Conservation (phyloP, 1,140 invertebrate species). For the Drosophila eugracilis region DNA sequence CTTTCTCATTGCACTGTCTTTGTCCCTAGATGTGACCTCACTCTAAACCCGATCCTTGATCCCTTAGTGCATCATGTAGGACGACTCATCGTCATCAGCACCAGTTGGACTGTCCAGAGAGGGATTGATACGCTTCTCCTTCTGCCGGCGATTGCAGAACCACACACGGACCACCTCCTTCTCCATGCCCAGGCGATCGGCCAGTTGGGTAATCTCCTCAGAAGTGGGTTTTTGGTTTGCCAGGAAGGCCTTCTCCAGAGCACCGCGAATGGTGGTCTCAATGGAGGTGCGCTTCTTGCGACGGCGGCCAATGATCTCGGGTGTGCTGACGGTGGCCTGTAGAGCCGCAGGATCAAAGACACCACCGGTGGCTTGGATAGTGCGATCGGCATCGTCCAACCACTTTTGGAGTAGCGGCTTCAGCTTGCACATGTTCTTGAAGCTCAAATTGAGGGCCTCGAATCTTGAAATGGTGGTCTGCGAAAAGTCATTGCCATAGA, state of each 20-base stretch:
- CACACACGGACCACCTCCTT: constrained; percentile 98
- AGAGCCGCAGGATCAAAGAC: constrained; percentile 88
- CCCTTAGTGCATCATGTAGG: constrained; percentile 76
- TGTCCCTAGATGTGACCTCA: constrained; percentile 29
- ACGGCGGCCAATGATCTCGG: constrained; percentile 94
- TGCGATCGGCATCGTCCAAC: constrained; percentile 98
- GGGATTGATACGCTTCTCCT: constrained; percentile 94
- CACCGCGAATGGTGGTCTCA: constrained; percentile 96
- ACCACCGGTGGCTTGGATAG: constrained; percentile 90
- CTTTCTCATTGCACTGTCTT: constrained; percentile 73
- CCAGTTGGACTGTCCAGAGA: constrained; percentile 85
- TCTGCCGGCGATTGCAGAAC: constrained; percentile 98
- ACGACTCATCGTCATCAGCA: constrained; percentile 75
- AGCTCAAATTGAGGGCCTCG: constrained; percentile 98
- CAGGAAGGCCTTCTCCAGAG: constrained; percentile 97
- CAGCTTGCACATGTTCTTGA: constrained; percentile 99
- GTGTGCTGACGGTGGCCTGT: constrained; percentile 92
- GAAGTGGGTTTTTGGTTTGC: constrained; percentile 98
- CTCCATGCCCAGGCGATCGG: constrained; percentile 97
- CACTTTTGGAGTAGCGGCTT: constrained; percentile 99
- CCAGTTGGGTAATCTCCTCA: constrained; percentile 96
- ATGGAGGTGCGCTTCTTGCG: constrained; percentile 99
- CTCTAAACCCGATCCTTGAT: neutral
- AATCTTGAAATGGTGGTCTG: constrained; percentile 99
- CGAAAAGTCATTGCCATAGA: constrained; percentile 99